phyloP scores from a whole-genome alignment of 1,140 invertebrate genomes.

The Bathynomus jamesi region DNA sequence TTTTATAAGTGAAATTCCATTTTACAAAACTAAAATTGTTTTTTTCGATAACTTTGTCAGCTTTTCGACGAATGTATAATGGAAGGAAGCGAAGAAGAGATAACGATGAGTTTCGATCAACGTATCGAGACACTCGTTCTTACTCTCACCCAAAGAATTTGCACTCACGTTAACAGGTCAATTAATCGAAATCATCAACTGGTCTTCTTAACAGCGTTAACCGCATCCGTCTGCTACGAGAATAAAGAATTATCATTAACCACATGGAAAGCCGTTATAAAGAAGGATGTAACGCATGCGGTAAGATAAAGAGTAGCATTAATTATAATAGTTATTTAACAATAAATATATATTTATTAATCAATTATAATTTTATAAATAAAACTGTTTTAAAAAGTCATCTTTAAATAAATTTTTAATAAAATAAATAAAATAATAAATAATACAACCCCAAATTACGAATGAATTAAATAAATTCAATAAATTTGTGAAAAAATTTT shows the following conservation, averaged over 20 bases:
- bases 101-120: conserved; percentile 33
- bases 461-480: background rate
- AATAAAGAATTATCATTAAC: background rate
- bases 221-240: background rate
- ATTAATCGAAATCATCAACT: background rate
- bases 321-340: background rate
- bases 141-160: background rate
- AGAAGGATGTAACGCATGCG: background rate
- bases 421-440: background rate
- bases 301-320: background rate
- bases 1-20: too few species aligned
- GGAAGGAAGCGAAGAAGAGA: background rate
- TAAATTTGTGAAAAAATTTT: background rate
- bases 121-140: conserved; percentile 26
- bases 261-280: background rate
- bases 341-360: background rate
- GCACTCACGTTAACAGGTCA: background rate
- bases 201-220: background rate
- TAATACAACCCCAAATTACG: background rate
- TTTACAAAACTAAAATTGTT: background rate
- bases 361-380: background rate
- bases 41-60: too few species aligned
- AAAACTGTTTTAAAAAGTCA: background rate
- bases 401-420: background rate
- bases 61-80: background rate